Evolutionary conservation across 2,113 vertebrate species (phyloP).

Genomic region (Poecilia latipinna): DNA sequence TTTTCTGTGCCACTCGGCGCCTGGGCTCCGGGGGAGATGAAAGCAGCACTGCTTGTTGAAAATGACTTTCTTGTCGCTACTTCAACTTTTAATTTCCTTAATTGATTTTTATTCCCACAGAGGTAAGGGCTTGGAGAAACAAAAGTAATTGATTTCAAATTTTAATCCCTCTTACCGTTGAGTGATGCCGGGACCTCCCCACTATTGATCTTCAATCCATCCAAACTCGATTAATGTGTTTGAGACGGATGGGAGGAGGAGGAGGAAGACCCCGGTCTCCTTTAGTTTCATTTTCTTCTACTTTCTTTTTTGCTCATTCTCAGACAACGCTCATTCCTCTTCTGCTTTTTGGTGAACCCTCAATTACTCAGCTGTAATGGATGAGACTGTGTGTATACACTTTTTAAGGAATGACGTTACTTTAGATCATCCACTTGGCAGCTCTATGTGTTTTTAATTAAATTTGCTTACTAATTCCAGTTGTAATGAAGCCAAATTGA

Average conservation of each 20-base stretch:
- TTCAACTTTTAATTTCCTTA: conserved; percentile 80
- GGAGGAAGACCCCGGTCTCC: conserved; percentile 6
- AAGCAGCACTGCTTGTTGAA: conserved; percentile 44
- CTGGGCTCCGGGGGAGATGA: conserved; percentile 36
- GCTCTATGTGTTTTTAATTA: conserved; percentile 1
- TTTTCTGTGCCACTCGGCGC: conserved; percentile 7
- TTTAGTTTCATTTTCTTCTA: conserved; percentile 28
- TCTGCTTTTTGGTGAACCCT: conserved; percentile 17
- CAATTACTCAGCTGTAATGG: conserved; percentile 26
- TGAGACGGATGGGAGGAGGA: conserved; percentile 47
- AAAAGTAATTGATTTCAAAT: conserved; percentile 79
- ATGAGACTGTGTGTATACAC: conserved; percentile 19
- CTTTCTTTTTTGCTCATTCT: conserved; percentile 27
- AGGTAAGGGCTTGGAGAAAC: conserved; percentile 71
- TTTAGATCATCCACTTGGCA: conserved; percentile 12
- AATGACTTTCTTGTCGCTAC: conserved; percentile 67
- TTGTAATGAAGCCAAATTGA: background rate
- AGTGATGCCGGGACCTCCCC: conserved; percentile 64
- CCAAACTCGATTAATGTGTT: conserved; percentile 79
- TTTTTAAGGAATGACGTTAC: conserved; percentile 42
- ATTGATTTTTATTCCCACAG: conserved; percentile 72
- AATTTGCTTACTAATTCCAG: background rate
- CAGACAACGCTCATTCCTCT: conserved; percentile 33
- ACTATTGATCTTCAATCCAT: conserved; percentile 78
- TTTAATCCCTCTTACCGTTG: conserved; percentile 75